Evolutionary conservation across 1,140 invertebrate species (phyloP).

Genomic region (Anastrepha obliqua): DNA sequence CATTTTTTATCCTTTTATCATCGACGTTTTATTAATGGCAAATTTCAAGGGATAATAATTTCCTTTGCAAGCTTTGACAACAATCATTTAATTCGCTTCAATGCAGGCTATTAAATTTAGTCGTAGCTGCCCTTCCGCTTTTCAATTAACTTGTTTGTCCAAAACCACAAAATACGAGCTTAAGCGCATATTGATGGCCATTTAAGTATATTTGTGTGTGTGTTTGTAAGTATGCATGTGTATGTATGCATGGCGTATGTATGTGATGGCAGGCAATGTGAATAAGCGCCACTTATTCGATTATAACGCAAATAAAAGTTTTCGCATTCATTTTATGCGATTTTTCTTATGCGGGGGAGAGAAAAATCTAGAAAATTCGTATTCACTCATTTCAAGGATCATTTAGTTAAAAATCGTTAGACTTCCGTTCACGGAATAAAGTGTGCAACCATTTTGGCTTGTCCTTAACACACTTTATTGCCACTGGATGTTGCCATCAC

Average conservation of each 20-base stretch:
- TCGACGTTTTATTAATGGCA: background rate
- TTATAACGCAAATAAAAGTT: slow-evolving; percentile 37
- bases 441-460: slow-evolving; percentile 13
- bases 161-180: background rate
- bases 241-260: background rate
- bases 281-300: slow-evolving; percentile 19
- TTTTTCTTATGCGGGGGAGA: background rate
- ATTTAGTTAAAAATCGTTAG: slow-evolving; percentile 35
- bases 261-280: background rate
- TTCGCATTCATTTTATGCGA: background rate
- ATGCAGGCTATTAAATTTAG: background rate
- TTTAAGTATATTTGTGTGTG: background rate
- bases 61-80: background rate
- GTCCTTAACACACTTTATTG: slow-evolving; percentile 32
- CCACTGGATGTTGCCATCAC: too few relatives aligned
- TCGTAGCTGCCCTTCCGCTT: background rate
- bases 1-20: background rate
- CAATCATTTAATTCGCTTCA: background rate
- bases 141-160: background rate
- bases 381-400: slow-evolving; percentile 36
- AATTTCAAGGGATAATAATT: background rate
- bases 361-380: background rate
- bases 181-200: background rate
- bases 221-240: background rate
- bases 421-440: slow-evolving; percentile 30